phyloP scores from a whole-genome alignment of 2,888 invertebrate species.

The Seira ritae region DNA sequence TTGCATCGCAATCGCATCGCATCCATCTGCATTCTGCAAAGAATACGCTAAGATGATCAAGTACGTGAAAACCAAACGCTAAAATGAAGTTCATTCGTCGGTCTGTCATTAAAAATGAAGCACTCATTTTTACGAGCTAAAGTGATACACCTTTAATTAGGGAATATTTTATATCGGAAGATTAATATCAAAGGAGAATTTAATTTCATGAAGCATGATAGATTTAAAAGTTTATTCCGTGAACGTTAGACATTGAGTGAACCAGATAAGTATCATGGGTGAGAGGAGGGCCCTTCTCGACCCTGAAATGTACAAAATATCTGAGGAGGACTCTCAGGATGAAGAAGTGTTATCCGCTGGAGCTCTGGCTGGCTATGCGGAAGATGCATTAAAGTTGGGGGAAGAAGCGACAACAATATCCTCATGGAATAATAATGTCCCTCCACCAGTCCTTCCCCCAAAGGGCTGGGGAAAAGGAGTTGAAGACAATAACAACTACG shows the following conservation, averaged over 20 bases:
- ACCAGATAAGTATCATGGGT: conserved; percentile 50
- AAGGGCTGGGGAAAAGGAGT: background rate
- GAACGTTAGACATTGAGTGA: too few species aligned
- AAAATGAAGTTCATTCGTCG: background rate
- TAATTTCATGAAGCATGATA: background rate
- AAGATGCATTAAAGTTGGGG: conserved; percentile 21
- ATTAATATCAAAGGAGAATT: background rate
- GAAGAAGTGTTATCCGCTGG: conserved; percentile 66
- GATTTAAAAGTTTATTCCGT: background rate
- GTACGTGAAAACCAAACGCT: too few species aligned
- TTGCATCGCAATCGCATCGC: too few species aligned
- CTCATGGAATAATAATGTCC: conserved; percentile 14
- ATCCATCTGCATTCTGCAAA: too few species aligned
- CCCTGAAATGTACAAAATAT: conserved; percentile 73
- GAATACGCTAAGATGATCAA: too few species aligned
- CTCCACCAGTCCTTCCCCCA: background rate
- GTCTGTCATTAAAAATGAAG: background rate
- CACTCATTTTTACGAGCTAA: background rate
- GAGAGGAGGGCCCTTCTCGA: conserved; percentile 62
- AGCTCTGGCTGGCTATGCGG: conserved; percentile 22
- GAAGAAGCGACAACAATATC: background rate
- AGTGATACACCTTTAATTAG: background rate
- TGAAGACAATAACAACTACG: background rate
- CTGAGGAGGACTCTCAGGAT: conserved; percentile 73
- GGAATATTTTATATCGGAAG: background rate